A percentile compares a stretch with the other conserved stretches of the same genome.
These are phyloP conservation scores for Vandiemenella viatica DNA, from an alignment of 2,888 invertebrate genomes.

Conservation along the genomic window DNA sequence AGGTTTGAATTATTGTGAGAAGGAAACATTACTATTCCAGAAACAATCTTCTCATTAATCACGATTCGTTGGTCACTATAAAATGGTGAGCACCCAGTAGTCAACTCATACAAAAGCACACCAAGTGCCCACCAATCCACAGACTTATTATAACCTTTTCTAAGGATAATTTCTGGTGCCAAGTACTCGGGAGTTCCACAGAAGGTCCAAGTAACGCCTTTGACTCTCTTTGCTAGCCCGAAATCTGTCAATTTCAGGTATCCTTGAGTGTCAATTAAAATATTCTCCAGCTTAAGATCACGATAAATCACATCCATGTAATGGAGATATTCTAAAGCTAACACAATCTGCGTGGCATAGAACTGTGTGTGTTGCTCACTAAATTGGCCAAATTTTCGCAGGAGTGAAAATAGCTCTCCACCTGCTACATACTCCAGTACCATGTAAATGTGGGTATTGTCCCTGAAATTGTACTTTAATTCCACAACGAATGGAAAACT, in stretches of 20 bases:
- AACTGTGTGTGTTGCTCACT: conserved; percentile 97
- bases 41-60: conserved; percentile 99
- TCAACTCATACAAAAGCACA: conserved; percentile 96
- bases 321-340: conserved; percentile 98
- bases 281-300: conserved; percentile 95
- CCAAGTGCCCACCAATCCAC: conserved; percentile 99
- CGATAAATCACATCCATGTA: conserved; percentile 98
- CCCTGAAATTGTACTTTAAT: conserved; percentile 97
- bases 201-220: conserved; percentile 99
- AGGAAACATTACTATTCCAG: conserved; percentile 96
- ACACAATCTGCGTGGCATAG: conserved; percentile 97
- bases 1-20: conserved; percentile 97
- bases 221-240: conserved; percentile 97
- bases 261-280: conserved; percentile 90
- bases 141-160: conserved; percentile 93
- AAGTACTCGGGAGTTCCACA: conserved; percentile 97
- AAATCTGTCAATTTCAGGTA: conserved; percentile 99
- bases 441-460: conserved; percentile 99
- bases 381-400: conserved; percentile 93
- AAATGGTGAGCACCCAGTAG: conserved; percentile 98
- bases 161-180: conserved; percentile 77
- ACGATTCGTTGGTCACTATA: conserved; percentile 99
- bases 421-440: conserved; percentile 98
- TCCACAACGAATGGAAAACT: conserved; percentile 98
- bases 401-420: conserved; percentile 99